Evolutionary conservation across 1,140 invertebrate species (phyloP).

Genomic region (Drosophila persimilis): DNA sequence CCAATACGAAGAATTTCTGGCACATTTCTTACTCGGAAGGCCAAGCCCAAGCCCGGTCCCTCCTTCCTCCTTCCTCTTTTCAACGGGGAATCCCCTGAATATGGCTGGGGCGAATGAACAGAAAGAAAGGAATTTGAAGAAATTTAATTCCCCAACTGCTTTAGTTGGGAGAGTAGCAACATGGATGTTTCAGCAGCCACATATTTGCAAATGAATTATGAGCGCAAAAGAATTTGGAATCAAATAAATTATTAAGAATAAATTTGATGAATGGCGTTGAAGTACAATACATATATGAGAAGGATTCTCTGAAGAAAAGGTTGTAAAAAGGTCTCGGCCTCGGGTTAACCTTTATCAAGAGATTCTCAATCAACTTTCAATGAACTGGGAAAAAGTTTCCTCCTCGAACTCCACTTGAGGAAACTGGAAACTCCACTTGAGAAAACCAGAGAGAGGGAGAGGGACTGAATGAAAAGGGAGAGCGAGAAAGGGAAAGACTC

Average conservation of each 20-base stretch:
- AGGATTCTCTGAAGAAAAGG: constrained; percentile 16
- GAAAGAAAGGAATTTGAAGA: constrained; percentile 31
- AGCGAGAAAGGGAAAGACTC: background rate
- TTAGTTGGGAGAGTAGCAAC: constrained; percentile 6
- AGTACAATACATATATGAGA: constrained; percentile 9
- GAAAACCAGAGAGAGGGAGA: no score
- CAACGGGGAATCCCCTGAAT: no score
- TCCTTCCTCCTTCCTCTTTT: no score
- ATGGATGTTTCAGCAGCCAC: constrained; percentile 43
- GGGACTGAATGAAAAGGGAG: no score
- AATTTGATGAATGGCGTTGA: constrained; percentile 33
- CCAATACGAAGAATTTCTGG: constrained; percentile 25
- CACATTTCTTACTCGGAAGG: constrained; percentile 10
- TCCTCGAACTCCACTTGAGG: no score
- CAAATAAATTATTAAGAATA: constrained; percentile 40
- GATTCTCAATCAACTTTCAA: no score
- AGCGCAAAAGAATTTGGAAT: constrained; percentile 40
- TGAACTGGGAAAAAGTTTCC: no score
- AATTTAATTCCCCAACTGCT: constrained; percentile 35
- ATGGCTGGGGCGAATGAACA: no score
- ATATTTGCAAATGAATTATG: constrained; percentile 52
- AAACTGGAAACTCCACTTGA: no score
- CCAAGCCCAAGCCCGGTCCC: no score
- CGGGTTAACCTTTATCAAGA: no score
- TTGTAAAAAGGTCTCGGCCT: no score